phyloP scores from a whole-genome alignment of 2,888 invertebrate species.

The Epiblema foenella region DNA sequence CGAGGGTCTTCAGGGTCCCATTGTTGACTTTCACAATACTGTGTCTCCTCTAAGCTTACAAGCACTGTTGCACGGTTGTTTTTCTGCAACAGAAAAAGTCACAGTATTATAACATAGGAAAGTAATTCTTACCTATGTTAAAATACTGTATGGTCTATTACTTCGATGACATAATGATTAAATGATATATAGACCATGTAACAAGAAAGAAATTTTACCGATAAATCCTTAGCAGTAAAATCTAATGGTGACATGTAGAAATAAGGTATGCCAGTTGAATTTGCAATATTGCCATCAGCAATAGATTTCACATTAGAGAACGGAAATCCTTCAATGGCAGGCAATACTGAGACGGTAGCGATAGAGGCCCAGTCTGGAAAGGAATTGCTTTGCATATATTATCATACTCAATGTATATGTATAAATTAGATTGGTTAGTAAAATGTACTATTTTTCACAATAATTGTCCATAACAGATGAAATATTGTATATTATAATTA shows the following conservation, averaged over 20 bases:
- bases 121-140: too few relatives aligned
- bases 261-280: constrained; percentile 90
- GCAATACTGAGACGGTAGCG: constrained; percentile 87
- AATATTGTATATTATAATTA: not conserved
- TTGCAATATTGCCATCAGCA: constrained; percentile 87
- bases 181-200: not conserved
- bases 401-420: not conserved
- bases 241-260: constrained; percentile 90
- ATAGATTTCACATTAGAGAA: constrained; percentile 89
- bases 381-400: constrained; percentile 17
- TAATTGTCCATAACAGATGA: not conserved
- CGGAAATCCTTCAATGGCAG: constrained; percentile 86
- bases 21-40: constrained; percentile 86
- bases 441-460: too few relatives aligned
- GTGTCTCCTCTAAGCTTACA: constrained; percentile 88
- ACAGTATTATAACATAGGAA: too few relatives aligned
- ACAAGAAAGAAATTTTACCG: constrained; percentile 73
- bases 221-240: constrained; percentile 87
- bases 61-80: constrained; percentile 88
- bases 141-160: too few relatives aligned
- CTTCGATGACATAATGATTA: too few relatives aligned
- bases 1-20: constrained; percentile 91
- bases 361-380: constrained; percentile 89
- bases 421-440: not conserved
- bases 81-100: constrained; percentile 70